A percentile compares a stretch with the other conserved stretches of the same genome.
These are phyloP conservation scores for Takifugu ocellatus DNA, from an alignment of 2,797 vertebrate species.

Conservation along the genomic window DNA sequence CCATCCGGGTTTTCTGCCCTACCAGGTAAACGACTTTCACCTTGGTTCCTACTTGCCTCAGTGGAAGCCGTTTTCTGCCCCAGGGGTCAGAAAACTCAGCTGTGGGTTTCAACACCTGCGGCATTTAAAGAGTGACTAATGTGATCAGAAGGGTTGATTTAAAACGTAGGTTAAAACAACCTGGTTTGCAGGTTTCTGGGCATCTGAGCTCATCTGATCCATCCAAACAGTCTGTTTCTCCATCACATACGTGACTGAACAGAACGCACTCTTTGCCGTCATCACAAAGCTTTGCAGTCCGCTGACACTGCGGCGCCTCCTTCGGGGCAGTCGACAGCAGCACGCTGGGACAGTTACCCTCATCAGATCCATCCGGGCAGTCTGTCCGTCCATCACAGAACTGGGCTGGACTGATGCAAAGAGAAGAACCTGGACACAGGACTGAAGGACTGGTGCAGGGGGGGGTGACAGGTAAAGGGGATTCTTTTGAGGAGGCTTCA, in stretches of 20 bases:
- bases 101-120: no score
- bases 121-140: no score
- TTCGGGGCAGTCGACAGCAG: background rate
- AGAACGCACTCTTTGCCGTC: constrained; percentile 70
- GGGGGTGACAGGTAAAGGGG: background rate
- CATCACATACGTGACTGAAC: constrained; percentile 74
- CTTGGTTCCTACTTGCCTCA: no score
- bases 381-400: constrained; percentile 82
- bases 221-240: constrained; percentile 81
- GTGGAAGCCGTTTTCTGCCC: no score
- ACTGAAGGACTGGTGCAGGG: constrained; percentile 67
- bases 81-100: no score
- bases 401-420: constrained; percentile 70
- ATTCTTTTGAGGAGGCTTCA: background rate
- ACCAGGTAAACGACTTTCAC: no score
- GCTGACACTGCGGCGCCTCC: constrained; percentile 44
- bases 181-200: constrained; percentile 44
- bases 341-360: constrained; percentile 67
- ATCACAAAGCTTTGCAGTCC: constrained; percentile 60
- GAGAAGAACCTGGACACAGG: constrained; percentile 67
- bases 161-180: constrained; percentile 17
- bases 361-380: constrained; percentile 83
- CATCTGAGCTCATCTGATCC: constrained; percentile 83
- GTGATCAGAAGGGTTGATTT: background rate
- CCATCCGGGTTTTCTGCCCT: no score